Conservation (phyloP, 2,113 vertebrate genomes). For the Solea solea region DNA sequence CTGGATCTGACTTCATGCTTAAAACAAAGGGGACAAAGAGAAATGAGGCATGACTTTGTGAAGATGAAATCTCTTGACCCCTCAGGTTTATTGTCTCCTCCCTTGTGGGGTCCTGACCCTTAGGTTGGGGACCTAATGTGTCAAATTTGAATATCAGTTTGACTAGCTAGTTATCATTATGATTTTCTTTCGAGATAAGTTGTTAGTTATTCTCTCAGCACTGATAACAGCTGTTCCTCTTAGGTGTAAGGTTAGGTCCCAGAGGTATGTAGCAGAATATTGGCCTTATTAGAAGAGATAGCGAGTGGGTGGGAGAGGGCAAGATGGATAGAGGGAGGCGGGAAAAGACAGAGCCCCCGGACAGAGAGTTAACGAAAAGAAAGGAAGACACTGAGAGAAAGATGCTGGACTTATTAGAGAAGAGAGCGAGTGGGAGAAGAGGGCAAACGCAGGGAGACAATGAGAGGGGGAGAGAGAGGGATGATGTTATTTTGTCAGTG, state of each 20-base stretch:
- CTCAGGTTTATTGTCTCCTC: background rate
- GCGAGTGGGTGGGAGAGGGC: slow-evolving; percentile 57
- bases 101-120: background rate
- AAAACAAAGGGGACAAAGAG: background rate
- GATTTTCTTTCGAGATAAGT: background rate
- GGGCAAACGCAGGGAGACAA: slow-evolving; percentile 49
- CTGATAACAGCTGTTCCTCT: slow-evolving; percentile 21
- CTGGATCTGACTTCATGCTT: background rate
- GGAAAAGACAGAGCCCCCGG: slow-evolving; percentile 53
- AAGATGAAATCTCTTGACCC: background rate
- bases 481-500: slow-evolving; percentile 77
- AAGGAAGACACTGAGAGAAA: slow-evolving; percentile 50
- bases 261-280: slow-evolving; percentile 44
- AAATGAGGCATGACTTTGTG: background rate
- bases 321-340: slow-evolving; percentile 49
- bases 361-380: slow-evolving; percentile 49
- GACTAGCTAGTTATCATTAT: background rate
- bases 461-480: slow-evolving; percentile 38
- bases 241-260: slow-evolving; percentile 37
- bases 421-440: slow-evolving; percentile 55
- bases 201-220: background rate
- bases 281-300: slow-evolving; percentile 55
- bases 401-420: slow-evolving; percentile 69
- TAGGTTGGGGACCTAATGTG: too few relatives aligned
- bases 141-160: background rate